Conservation (phyloP, 2,888 invertebrate genomes). For the Diarsia dahlii region DNA sequence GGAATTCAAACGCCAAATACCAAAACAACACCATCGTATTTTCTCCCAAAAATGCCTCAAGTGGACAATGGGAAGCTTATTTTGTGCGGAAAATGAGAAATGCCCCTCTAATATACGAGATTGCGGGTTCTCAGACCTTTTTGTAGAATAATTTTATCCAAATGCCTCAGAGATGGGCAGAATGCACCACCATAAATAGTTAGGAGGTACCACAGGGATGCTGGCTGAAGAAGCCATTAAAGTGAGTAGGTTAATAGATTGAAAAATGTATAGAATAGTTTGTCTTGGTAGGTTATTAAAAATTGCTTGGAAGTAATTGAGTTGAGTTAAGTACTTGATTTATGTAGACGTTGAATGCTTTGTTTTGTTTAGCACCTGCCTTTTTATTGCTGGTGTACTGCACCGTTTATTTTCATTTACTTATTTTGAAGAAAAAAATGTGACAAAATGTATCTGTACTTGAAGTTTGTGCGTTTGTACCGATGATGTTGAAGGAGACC, state of each 20-base stretch:
- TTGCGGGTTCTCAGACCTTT: constrained; percentile 53
- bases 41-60: constrained; percentile 13
- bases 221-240: constrained; percentile 24
- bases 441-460: too few species aligned
- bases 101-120: constrained; percentile 65
- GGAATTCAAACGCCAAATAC: constrained; percentile 6
- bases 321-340: neutral
- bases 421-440: too few species aligned
- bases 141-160: constrained; percentile 70
- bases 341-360: too few species aligned
- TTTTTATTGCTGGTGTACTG: too few species aligned
- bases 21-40: constrained; percentile 20
- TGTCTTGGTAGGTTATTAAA: constrained; percentile 26
- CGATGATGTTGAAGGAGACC: neutral
- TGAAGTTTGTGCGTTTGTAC: neutral
- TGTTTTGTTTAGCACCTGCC: too few species aligned
- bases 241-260: constrained; percentile 28
- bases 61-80: constrained; percentile 49
- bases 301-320: constrained; percentile 33
- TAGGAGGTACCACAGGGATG: neutral
- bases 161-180: constrained; percentile 49
- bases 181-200: constrained; percentile 48
- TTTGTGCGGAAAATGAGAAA: constrained; percentile 65
- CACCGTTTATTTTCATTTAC: too few species aligned
- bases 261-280: constrained; percentile 32